These are phyloP conservation scores for Idris sp. DNA, from an alignment of 1,140 invertebrate species.

Conservation along the genomic window DNA sequence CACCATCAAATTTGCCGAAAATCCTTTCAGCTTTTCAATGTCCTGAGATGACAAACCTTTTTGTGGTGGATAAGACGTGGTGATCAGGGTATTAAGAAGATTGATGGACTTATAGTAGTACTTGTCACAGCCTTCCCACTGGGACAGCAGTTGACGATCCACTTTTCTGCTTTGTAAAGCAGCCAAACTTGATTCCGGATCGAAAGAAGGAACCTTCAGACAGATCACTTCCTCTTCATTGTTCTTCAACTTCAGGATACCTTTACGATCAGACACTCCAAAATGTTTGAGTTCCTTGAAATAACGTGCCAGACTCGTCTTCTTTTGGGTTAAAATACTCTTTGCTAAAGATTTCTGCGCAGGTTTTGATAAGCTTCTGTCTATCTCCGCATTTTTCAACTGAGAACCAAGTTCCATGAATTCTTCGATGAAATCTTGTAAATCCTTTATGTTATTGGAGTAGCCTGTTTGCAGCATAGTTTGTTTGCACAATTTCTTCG, in stretches of 20 bases:
- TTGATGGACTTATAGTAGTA: conserved; percentile 88
- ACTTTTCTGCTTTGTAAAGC: conserved; percentile 56
- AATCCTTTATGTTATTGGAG: conserved; percentile 78
- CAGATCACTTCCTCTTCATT: conserved; percentile 69
- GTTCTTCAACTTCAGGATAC: conserved; percentile 78
- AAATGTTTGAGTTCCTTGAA: conserved; percentile 86
- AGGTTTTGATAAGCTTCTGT: conserved; percentile 81
- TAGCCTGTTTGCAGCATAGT: conserved; percentile 80
- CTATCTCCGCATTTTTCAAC: conserved; percentile 83
- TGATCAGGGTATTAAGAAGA: conserved; percentile 83
- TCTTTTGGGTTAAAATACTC: conserved; percentile 89
- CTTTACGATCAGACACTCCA: conserved; percentile 89
- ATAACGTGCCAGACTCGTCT: conserved; percentile 88
- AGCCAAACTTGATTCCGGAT: conserved; percentile 79
- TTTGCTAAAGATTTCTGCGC: conserved; percentile 90
- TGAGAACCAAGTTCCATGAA: conserved; percentile 82
- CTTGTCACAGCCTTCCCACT: conserved; percentile 86
- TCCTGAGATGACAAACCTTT: conserved; percentile 89
- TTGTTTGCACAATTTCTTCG: conserved; percentile 82
- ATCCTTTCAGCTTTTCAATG: conserved; percentile 91
- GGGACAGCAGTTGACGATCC: conserved; percentile 73
- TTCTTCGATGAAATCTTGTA: conserved; percentile 83
- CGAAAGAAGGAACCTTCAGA: conserved; percentile 79
- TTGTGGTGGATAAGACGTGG: conserved; percentile 82
- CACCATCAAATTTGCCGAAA: conserved; percentile 83